Conservation (phyloP, 2,797 vertebrate genomes). For the Philypnodon macrostomus region DNA sequence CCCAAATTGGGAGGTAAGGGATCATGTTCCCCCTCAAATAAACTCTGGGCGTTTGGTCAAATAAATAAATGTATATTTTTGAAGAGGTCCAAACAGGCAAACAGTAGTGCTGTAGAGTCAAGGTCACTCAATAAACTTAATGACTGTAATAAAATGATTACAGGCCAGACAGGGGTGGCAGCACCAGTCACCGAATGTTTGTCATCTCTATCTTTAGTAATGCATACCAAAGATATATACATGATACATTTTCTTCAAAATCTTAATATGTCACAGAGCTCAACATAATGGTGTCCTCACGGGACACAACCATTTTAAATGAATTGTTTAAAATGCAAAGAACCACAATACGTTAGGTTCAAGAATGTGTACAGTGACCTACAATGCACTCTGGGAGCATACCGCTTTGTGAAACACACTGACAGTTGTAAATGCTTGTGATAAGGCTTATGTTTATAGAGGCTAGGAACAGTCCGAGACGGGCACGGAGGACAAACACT, state of each 20-base stretch:
- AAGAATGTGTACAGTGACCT: conserved; percentile 33
- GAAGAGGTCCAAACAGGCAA: conserved; percentile 17
- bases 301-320: not conserved
- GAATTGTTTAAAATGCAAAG: conserved; percentile 5
- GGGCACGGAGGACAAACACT: conserved; percentile 74
- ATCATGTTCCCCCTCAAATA: too few relatives aligned
- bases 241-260: not conserved
- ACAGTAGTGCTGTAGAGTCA: conserved; percentile 45
- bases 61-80: conserved; percentile 1
- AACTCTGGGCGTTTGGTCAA: too few relatives aligned
- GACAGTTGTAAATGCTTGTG: conserved; percentile 64
- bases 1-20: too few relatives aligned
- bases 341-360: not conserved
- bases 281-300: not conserved
- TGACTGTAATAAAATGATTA: conserved; percentile 65
- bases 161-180: conserved; percentile 59
- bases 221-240: conserved; percentile 6
- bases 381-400: conserved; percentile 33
- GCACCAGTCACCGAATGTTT: conserved; percentile 61
- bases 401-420: conserved; percentile 31
- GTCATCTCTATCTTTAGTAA: conserved; percentile 24
- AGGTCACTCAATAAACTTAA: conserved; percentile 61
- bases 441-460: conserved; percentile 76
- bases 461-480: conserved; percentile 74
- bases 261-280: too few relatives aligned